phyloP scores from a whole-genome alignment of 2,113 vertebrate genomes.

The Mola mola region DNA sequence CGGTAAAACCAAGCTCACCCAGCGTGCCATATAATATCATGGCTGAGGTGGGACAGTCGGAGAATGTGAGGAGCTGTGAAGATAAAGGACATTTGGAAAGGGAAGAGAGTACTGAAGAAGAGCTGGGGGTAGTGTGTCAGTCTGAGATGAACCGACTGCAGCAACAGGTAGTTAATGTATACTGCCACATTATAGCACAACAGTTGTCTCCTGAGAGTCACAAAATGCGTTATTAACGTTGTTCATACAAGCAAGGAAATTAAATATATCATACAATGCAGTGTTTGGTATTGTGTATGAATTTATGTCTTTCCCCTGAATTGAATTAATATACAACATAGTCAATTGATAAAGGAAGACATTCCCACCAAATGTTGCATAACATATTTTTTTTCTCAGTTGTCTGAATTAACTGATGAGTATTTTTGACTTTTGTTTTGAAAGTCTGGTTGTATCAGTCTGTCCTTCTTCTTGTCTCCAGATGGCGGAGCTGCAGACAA shows the following conservation, averaged over 20 bases:
- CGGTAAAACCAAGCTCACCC: neutral
- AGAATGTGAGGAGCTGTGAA: constrained; percentile 8
- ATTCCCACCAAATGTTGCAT: neutral
- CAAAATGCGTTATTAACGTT: too few relatives aligned
- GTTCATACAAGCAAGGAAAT: neutral
- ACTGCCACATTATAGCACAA: neutral
- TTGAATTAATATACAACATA: neutral
- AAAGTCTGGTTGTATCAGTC: neutral
- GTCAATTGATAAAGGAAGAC: neutral
- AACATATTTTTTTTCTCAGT: neutral
- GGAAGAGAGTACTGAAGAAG: constrained; percentile 10
- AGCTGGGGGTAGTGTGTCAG: constrained; percentile 28
- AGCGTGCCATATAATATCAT: neutral
- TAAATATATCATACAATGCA: too few relatives aligned
- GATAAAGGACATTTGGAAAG: constrained; percentile 18
- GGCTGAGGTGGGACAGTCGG: constrained; percentile 9
- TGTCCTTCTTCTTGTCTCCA: constrained; percentile 50
- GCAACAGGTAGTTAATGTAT: constrained; percentile 53
- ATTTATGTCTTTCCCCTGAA: neutral
- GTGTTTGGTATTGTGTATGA: too few relatives aligned
- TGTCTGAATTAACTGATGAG: neutral
- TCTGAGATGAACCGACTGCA: constrained; percentile 46
- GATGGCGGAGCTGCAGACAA: constrained; percentile 74
- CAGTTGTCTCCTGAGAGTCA: neutral
- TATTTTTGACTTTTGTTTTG: neutral